phyloP scores from a whole-genome alignment of 2,888 invertebrate species.

The Cryptophagus acutangulus region DNA sequence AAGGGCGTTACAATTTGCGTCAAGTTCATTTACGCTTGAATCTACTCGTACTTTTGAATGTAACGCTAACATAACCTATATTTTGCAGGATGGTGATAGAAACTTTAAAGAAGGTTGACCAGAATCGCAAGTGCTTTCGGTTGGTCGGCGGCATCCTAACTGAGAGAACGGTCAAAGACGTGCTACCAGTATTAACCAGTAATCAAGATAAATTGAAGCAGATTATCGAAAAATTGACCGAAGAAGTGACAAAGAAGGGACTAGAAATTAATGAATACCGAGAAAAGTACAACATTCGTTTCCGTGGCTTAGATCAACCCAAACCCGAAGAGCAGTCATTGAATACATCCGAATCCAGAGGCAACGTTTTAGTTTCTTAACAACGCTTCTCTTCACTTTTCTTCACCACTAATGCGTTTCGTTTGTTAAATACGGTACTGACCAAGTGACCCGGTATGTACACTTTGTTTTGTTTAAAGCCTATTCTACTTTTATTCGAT shows the following conservation, averaged over 20 bases:
- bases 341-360: conserved; percentile 37
- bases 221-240: conserved; percentile 72
- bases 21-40: no score
- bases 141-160: conserved; percentile 92
- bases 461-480: no score
- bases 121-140: conserved; percentile 82
- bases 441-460: no score
- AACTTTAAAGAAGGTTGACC: conserved; percentile 80
- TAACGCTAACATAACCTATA: conserved; percentile 18
- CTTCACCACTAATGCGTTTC: no score
- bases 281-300: conserved; percentile 82
- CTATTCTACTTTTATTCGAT: no score
- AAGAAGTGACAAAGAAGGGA: conserved; percentile 81
- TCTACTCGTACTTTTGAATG: no score
- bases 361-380: conserved; percentile 48
- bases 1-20: no score
- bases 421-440: no score
- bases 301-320: conserved; percentile 59
- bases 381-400: no score
- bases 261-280: conserved; percentile 87
- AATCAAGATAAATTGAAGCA: conserved; percentile 77
- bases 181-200: conserved; percentile 74
- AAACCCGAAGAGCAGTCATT: conserved; percentile 42
- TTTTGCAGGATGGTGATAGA: conserved; percentile 84
- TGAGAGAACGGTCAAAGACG: conserved; percentile 86